A percentile compares a stretch with the other conserved stretches of the same genome.
phyloP scores from a whole-genome alignment of 2,113 vertebrate genomes.

The Sturnira hondurensis region DNA sequence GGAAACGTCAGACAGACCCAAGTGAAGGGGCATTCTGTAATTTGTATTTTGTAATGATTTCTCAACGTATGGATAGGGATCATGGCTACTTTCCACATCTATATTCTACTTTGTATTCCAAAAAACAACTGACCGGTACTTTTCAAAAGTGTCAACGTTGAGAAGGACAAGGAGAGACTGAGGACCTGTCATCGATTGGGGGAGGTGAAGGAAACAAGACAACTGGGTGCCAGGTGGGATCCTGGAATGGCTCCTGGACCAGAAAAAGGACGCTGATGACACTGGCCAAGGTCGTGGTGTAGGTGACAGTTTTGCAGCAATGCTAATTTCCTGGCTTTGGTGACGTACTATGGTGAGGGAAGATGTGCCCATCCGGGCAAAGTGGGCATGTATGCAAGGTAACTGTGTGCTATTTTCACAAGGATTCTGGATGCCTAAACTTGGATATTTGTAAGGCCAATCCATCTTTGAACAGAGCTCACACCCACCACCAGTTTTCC shows the following conservation, averaged over 20 bases:
- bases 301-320: not conserved
- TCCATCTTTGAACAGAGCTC: not conserved
- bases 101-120: not conserved
- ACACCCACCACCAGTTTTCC: not conserved
- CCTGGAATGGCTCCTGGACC: not conserved
- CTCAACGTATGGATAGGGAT: not conserved
- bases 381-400: no score
- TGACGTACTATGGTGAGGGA: rapidly evolving
- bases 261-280: not conserved
- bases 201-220: not conserved
- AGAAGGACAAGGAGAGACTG: not conserved
- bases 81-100: not conserved
- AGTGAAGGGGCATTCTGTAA: not conserved
- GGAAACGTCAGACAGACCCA: not conserved
- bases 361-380: not conserved
- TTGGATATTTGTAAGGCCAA: not conserved
- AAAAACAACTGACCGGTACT: not conserved
- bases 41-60: not conserved
- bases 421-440: not conserved
- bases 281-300: no score
- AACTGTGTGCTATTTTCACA: not conserved
- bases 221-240: not conserved
- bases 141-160: not conserved
- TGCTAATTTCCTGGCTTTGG: not conserved
- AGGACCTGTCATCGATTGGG: not conserved